Conservation (phyloP, 2,888 invertebrate species). For the Idaea dimidiata region DNA sequence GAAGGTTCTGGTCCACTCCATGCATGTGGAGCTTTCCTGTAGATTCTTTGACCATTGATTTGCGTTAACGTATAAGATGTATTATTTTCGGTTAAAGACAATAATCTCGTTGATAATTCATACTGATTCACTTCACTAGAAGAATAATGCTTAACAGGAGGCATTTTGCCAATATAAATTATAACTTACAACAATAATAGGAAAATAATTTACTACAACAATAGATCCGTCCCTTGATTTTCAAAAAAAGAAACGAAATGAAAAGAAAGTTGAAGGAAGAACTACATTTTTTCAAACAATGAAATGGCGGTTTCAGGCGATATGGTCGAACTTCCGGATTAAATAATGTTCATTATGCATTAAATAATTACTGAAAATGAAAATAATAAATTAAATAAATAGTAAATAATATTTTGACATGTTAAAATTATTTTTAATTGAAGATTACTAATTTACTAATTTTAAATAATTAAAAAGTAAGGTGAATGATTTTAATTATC, state of each 20-base stretch:
- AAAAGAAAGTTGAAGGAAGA: conserved; percentile 39
- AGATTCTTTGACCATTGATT: conserved; percentile 86
- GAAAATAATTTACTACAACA: conserved; percentile 52
- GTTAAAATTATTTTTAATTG: too few relatives aligned
- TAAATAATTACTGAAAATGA: neutral
- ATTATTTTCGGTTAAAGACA: conserved; percentile 74
- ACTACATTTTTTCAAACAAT: conserved; percentile 34
- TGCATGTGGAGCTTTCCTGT: conserved; percentile 81
- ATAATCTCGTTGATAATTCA: conserved; percentile 76
- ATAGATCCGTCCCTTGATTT: conserved; percentile 45
- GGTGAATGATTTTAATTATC: too few relatives aligned
- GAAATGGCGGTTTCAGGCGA: conserved; percentile 48
- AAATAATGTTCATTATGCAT: conserved; percentile 7
- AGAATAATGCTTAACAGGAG: conserved; percentile 73
- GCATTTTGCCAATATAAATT: conserved; percentile 67
- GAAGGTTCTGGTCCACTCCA: conserved; percentile 77
- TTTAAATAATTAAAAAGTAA: too few relatives aligned
- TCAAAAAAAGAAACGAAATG: conserved; percentile 56
- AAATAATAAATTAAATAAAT: neutral
- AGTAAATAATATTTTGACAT: neutral
- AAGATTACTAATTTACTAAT: too few relatives aligned
- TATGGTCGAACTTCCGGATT: conserved; percentile 13
- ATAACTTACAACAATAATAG: conserved; percentile 67
- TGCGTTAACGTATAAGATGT: conserved; percentile 78
- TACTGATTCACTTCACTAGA: conserved; percentile 78